Evolutionary conservation across 2,888 invertebrate genomes (phyloP), one percentile per base, ranked within the genome.

Genomic region (Aphodius sticticus): DNA sequence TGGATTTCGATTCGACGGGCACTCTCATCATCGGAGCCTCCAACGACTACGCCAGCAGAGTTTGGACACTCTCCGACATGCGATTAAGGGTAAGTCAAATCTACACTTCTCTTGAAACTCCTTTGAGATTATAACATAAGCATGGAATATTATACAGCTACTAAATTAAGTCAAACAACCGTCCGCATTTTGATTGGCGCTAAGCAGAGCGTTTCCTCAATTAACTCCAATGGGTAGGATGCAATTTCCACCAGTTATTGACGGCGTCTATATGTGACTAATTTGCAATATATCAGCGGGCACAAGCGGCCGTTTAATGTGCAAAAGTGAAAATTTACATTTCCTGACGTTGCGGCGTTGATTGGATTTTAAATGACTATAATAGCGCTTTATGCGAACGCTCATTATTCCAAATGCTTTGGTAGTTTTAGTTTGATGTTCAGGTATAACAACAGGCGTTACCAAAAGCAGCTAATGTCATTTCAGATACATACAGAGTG

Each of bases 1-100:
- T 99, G 80, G 99, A 99, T 88, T 98, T 98, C 89, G 98, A 99
- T 89, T 92, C 95, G 70, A 96, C 97, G 79, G 98, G 97, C 78
- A 93, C 94, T 12, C 92, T 95, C 86, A 92, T 98, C 81, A 92
- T 99, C 78, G 99, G 96, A 15, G 97, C 99, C 75, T 98, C 98
- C 71, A 98, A 97, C 89, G 99, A 99, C 91, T 97, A 96, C 89
- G 98, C 99, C 16, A 96, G 97, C 87, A 93, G 99, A 81, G 96
- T 99, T 80, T 99, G 99, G 99, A 96, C 97, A 9, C 93, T 98
- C 77, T 91, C 91, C 83, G 99, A 99, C 90, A 96, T 95, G 89
- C 93, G 99, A 88, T 92, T 98, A 89, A 94, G 97, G 95, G 97
- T 83, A 77, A 82, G 83, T 79, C 37, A 74, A 26, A 26, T 26